Percentiles rank a stretch among this genome's conserved stretches.
phyloP scores from a whole-genome alignment of 1,140 invertebrate species.

The Trissolcus basalis region DNA sequence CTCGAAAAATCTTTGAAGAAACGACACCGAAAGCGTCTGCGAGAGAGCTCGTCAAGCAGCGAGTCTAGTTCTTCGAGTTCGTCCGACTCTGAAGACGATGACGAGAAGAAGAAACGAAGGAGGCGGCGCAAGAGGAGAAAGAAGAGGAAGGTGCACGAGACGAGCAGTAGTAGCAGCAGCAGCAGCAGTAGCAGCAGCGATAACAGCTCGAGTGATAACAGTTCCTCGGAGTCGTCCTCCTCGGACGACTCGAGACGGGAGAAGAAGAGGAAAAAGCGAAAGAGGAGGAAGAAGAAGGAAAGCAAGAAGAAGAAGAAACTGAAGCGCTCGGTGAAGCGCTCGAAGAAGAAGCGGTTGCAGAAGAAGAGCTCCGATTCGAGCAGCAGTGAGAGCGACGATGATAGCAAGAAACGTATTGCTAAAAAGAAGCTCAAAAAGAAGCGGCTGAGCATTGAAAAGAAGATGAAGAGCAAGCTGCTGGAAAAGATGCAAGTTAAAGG shows the following conservation, averaged over 20 bases:
- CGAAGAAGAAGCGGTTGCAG: conserved; percentile 61
- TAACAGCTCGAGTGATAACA: conserved; percentile 55
- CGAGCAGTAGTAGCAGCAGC: conserved; percentile 56
- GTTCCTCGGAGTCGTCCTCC: conserved; percentile 57
- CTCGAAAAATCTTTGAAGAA: conserved; percentile 55
- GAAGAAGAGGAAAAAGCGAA: conserved; percentile 54
- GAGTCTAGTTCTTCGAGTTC: conserved; percentile 66
- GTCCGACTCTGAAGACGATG: conserved; percentile 63
- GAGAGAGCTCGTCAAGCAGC: conserved; percentile 61
- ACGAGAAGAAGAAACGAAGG: conserved; percentile 51
- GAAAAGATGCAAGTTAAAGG: conserved; percentile 56
- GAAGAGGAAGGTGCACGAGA: conserved; percentile 57
- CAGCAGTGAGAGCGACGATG: conserved; percentile 65
- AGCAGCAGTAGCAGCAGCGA: conserved; percentile 63
- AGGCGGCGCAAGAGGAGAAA: conserved; percentile 17
- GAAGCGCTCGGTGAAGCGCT: conserved; percentile 57
- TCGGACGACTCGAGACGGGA: conserved; percentile 61
- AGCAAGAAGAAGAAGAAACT: conserved; percentile 64
- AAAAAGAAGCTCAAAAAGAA: conserved; percentile 60
- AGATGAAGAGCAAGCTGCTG: conserved; percentile 42
- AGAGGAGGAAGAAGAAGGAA: conserved; percentile 59
- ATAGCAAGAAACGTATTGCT: conserved; percentile 30
- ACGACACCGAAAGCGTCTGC: conserved; percentile 54
- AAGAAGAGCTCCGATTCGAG: conserved; percentile 64
- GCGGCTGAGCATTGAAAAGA: conserved; percentile 45